Evolutionary conservation across 2,888 invertebrate species (phyloP).

Genomic region (Brenthis ino): DNA sequence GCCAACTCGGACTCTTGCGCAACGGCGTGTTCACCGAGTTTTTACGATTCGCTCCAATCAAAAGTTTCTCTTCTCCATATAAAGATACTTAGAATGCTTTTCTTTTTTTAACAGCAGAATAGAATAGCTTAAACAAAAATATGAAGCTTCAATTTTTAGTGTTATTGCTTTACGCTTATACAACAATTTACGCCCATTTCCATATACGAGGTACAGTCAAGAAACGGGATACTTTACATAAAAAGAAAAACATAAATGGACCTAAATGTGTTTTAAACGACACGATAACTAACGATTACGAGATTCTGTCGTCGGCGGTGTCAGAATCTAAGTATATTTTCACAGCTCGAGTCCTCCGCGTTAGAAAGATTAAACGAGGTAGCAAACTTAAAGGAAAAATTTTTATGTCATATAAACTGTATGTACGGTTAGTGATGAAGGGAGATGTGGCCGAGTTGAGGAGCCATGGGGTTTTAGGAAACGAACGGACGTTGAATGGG

Average conservation of each 20-base stretch:
- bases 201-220: conserved; percentile 65
- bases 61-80: conserved; percentile 55
- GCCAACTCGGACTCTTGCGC: conserved; percentile 71
- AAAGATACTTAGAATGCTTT: conserved; percentile 60
- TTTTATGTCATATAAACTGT: conserved; percentile 75
- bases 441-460: conserved; percentile 69
- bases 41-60: conserved; percentile 60
- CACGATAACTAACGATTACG: conserved; percentile 81
- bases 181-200: conserved; percentile 65
- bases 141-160: conserved; percentile 72
- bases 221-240: conserved; percentile 69
- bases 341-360: conserved; percentile 75
- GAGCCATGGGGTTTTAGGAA: conserved; percentile 69
- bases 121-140: conserved; percentile 51
- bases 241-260: conserved; percentile 73
- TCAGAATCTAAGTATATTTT: conserved; percentile 81
- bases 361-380: conserved; percentile 75
- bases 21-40: conserved; percentile 62
- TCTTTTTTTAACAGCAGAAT: conserved; percentile 51
- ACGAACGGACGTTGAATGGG: conserved; percentile 70
- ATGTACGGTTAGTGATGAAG: conserved; percentile 73
- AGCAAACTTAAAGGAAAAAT: conserved; percentile 64
- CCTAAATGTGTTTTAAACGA: conserved; percentile 79
- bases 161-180: conserved; percentile 64
- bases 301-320: conserved; percentile 79